Evolutionary conservation across 2,888 invertebrate genomes (phyloP), one percentile per base, ranked within the genome.

Genomic region (Chaetoderma sp.): DNA sequence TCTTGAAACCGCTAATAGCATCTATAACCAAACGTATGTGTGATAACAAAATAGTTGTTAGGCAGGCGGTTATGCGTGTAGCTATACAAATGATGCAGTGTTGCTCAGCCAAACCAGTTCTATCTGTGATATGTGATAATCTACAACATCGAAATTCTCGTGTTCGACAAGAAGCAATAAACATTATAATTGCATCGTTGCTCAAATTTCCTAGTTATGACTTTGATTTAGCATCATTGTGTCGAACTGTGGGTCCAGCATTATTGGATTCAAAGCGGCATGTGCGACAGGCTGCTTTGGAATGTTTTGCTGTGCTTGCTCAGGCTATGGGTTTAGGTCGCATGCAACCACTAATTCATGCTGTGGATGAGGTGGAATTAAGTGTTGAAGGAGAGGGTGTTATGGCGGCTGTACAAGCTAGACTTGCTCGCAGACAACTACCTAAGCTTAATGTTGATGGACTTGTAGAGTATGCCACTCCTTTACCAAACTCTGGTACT

Each of bases 131-230:
- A 44, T 83, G 88, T 60, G 88, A 88, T 57, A 88, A 88, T 67
- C 80, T 88, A 39, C 80, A 83, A 36, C 86, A 88, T 69, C 81
- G 85, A 65, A 88, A 88, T 70, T 86, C 88, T 3, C 83, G 91
- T 88, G 90, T 92, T 66, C 88, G 93, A 62, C 93, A 93, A 85
- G 92, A 93, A 78, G 90, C 92, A 0, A 83, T 94, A 8, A 92
- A 94, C 85, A 90, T 93, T 76, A 88, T 93, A 55, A 93, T 94
- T 80, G 92, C 92, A 72, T 91, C 93, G 8, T 86, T 93, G 72
- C 90, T 93, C 83, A 92, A 92, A 32, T 93, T 93, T 82, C 93
- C 94, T 1, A 92, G 93, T 78, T 91, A 91, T 56, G 92, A 93
- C 74, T 91, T 93, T 79, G 91, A 92, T 74, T 79, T 89, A 70